phyloP scores from a whole-genome alignment of 2,888 invertebrate genomes.

The Biston stratarius region DNA sequence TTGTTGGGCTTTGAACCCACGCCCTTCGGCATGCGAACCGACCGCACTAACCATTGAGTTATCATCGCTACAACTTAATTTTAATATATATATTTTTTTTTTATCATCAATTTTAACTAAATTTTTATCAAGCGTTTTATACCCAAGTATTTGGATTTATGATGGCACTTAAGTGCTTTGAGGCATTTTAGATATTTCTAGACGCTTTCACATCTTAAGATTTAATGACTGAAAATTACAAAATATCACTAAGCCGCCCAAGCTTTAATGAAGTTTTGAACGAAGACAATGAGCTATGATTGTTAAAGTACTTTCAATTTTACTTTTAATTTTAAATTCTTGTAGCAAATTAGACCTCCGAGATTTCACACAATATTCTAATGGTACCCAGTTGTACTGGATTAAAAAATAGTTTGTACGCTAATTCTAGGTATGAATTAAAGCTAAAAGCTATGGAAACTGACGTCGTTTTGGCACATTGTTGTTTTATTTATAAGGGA shows the following conservation, averaged over 20 bases:
- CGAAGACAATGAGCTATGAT: background rate
- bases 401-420: no score
- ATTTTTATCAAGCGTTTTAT: conserved; percentile 1
- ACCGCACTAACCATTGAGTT: no score
- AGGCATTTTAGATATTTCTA: conserved; percentile 9
- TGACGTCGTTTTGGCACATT: no score
- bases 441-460: no score
- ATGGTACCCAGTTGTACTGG: no score
- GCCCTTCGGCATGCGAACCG: no score
- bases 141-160: background rate
- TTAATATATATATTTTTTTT: no score
- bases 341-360: background rate
- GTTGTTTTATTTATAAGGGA: no score
- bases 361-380: no score
- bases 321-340: background rate
- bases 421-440: no score
- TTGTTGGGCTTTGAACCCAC: no score
- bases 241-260: conserved; percentile 5
- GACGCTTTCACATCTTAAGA: background rate
- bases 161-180: background rate
- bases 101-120: background rate
- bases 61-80: no score
- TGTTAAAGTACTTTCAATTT: background rate
- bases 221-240: conserved; percentile 3
- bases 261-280: background rate